These are phyloP conservation scores for Perizoma flavofasciatum DNA, from an alignment of 2,888 invertebrate species.

Conservation along the genomic window DNA sequence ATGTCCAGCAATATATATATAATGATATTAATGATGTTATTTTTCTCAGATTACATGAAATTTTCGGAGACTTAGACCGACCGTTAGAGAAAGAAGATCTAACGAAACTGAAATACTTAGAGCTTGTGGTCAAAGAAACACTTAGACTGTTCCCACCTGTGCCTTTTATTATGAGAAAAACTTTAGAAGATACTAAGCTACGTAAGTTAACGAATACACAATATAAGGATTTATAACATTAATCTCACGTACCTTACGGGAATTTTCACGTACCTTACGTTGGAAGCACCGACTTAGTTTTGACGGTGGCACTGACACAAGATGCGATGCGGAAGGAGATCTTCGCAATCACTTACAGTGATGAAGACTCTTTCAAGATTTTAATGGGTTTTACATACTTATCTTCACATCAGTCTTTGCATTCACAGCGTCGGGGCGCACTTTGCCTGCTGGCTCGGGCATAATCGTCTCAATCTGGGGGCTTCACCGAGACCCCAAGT, in stretches of 20 bases:
- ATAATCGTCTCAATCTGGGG: conserved; percentile 75
- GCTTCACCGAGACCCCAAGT: conserved; percentile 80
- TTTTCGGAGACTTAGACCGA: conserved; percentile 66
- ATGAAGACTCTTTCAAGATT: too few relatives aligned
- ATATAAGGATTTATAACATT: too few relatives aligned
- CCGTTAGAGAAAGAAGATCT: conserved; percentile 67
- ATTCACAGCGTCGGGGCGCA: conserved; percentile 62
- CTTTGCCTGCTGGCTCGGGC: conserved; percentile 74
- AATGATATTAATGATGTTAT: too few relatives aligned
- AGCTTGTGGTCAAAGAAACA: conserved; percentile 71
- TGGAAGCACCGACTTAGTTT: too few relatives aligned
- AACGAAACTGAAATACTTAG: conserved; percentile 61
- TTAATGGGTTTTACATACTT: too few relatives aligned
- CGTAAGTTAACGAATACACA: conserved; percentile 61
- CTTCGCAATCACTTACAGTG: too few relatives aligned
- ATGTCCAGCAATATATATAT: too few relatives aligned
- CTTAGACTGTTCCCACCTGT: conserved; percentile 71
- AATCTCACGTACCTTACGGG: too few relatives aligned
- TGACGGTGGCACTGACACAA: too few relatives aligned
- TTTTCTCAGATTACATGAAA: conserved; percentile 54
- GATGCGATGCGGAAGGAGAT: too few relatives aligned
- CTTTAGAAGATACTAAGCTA: conserved; percentile 62
- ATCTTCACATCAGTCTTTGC: too few relatives aligned
- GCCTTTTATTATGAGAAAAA: conserved; percentile 72
- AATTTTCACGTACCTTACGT: too few relatives aligned